Base-by-base conservation (phyloP, 1,140 invertebrate species). In the Trinorchestia longiramus region DNA sequence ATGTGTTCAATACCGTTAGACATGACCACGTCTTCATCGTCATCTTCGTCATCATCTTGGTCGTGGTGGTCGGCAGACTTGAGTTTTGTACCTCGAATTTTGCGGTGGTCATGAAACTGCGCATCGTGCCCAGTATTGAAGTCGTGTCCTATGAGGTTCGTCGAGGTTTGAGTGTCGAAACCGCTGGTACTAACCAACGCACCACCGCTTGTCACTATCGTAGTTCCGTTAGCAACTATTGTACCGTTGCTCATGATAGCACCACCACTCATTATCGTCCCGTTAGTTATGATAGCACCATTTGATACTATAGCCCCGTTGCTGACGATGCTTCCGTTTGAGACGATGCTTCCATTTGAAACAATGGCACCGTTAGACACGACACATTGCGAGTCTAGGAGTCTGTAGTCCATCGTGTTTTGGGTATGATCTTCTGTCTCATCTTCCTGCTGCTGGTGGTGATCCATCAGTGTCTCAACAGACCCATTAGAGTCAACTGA, bases 331-430 rank as follows among this genome's bases (percentile, higher is more conserved):
- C 43, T 94, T 45, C 92, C 92, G 92, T 94, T 94, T 11, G 92
- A 45, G 43, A 94, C 92, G 11, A 94, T 94, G 40, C 41, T 94
- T 40, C 92, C 92, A n/a, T 94, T 94, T 3, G 92, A 43, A 1
- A 94, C 92, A 43, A 94, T 94, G 92, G 92, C 15, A 0, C 92
- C 92, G 44, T 94, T 94, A 45, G 43, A 40, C 36, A 94, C 92
- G 3, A 94, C 44, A n/a, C 92, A 94, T 45, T 94, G 92, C 3
- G 92, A 43, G 44, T 94, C 92, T 44, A 94, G 44, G 40, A 94
- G 92, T 94, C 92, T 94, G 92, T 94, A 94, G 44, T 94, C 92
- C 43, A 94, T 94, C 1, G 92, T 94, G 92, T 47, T 94, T 43
- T 94, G 43, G 43, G 4, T 11, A 47, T 94, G 92, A 42, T 94